A percentile compares a stretch with the other conserved stretches of the same genome.
Evolutionary conservation across 2,888 invertebrate genomes (phyloP).

Genomic region (Tortricodes alternella): DNA sequence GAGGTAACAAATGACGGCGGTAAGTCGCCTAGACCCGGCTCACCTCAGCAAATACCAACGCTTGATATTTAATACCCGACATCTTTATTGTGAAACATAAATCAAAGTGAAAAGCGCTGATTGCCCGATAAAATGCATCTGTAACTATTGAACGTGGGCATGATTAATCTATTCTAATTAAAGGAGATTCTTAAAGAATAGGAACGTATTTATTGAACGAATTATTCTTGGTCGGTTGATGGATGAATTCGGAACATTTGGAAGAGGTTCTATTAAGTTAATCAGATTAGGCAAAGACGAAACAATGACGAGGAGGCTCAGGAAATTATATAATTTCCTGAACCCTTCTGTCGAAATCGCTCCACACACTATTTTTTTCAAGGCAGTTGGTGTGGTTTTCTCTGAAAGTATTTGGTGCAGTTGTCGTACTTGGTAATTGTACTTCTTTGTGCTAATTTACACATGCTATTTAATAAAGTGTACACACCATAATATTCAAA

Average conservation of each 20-base stretch:
- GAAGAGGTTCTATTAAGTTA: slow-evolving; percentile 13
- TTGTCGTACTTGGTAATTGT: too few relatives aligned
- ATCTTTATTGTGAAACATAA: slow-evolving; percentile 55
- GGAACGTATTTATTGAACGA: slow-evolving; percentile 14
- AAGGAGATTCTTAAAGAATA: slow-evolving; percentile 15
- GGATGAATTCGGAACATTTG: slow-evolving; percentile 5
- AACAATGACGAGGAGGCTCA: not conserved
- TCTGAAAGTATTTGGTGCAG: too few relatives aligned
- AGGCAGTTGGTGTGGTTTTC: too few relatives aligned
- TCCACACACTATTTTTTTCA: too few relatives aligned
- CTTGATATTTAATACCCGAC: slow-evolving; percentile 55
- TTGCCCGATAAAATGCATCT: slow-evolving; percentile 47
- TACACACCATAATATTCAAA: too few relatives aligned
- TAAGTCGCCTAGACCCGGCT: slow-evolving; percentile 42
- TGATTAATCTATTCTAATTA: slow-evolving; percentile 29
- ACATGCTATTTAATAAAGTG: too few relatives aligned
- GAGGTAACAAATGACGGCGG: slow-evolving; percentile 35
- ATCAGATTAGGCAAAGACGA: slow-evolving; percentile 8
- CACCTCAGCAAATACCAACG: slow-evolving; percentile 34
- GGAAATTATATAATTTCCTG: too few relatives aligned
- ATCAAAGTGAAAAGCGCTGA: slow-evolving; percentile 48
- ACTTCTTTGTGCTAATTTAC: too few relatives aligned
- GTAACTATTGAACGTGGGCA: slow-evolving; percentile 36
- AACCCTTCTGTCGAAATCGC: too few relatives aligned
- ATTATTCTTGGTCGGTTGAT: slow-evolving; percentile 22